phyloP scores from a whole-genome alignment of 1,140 invertebrate species.

The Calephelis virginiensis region DNA sequence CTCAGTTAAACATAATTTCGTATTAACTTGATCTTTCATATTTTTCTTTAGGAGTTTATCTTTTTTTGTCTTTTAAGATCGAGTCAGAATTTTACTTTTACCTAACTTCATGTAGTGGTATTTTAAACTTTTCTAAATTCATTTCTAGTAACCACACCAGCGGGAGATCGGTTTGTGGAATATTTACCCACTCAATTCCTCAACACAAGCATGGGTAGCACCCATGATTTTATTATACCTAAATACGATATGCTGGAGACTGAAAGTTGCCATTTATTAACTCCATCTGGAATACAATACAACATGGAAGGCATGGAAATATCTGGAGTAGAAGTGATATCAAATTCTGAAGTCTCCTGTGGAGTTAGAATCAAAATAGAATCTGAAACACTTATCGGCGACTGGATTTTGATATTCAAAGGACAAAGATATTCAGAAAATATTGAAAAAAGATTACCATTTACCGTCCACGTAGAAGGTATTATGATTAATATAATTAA shows the following conservation, averaged over 20 bases:
- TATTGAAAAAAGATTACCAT: conserved; percentile 45
- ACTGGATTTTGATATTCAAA: conserved; percentile 45
- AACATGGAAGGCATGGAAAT: conserved; percentile 33
- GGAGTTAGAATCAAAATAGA: conserved; percentile 37
- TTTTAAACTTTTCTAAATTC: conserved; percentile 23
- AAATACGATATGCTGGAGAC: conserved; percentile 24
- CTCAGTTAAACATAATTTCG: too few species aligned
- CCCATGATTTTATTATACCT: conserved; percentile 35
- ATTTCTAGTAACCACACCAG: conserved; percentile 10
- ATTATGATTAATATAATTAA: conserved; percentile 30
- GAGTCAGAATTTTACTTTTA: too few species aligned
- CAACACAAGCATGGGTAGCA: conserved; percentile 35
- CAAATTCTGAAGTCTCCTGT: conserved; percentile 31
- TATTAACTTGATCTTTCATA: too few species aligned
- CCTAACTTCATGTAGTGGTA: too few species aligned
- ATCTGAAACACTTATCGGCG: conserved; percentile 39
- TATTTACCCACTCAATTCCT: conserved; percentile 31
- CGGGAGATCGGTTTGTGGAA: conserved; percentile 28
- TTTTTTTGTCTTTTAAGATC: too few species aligned
- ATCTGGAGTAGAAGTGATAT: conserved; percentile 32
- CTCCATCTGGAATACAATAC: conserved; percentile 34
- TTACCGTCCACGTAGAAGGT: conserved; percentile 55
- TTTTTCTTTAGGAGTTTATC: too few species aligned
- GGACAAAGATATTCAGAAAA: conserved; percentile 27
- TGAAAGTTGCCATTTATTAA: conserved; percentile 41